Base-by-base conservation (phyloP, 2,113 vertebrate species). In the Atrichornis clamosus region DNA sequence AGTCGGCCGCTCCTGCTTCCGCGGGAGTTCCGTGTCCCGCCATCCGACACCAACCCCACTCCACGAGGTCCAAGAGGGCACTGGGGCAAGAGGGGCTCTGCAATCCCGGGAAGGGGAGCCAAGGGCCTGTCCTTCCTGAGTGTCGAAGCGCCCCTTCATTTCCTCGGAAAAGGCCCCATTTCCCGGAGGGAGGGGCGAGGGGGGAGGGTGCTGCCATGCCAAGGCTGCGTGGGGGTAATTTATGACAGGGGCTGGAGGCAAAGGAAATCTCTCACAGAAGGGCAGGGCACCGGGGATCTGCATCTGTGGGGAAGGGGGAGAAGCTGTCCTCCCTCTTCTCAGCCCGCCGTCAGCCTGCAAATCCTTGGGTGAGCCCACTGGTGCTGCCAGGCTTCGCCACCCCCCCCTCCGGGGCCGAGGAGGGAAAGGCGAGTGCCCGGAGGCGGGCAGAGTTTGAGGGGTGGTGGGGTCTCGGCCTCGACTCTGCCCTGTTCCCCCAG, bases 1-100 rank as follows among this genome's bases (percentile, higher is more conserved):
- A 67, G 35, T 69, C 4, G 2, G 22, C 13, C 0, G 0, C 46
- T 65, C 24, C 23, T 0, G 0, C 39, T 44, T 15, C 15, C 11
- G 18, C 41, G 13, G 11, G 19, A 35, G 50, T 24, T 64, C 41
- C 11, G 3, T 16, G 14, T 37, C n/a, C 47, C 1, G 0, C 23
- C 11, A 7, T 20, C 24, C 1, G 0, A 13, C 52, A 5, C 33
- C 13, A 52, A 1, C 13, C 19, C 1, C 11, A 5, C 35, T 42
- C 30, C 7, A 9, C 4, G 12, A 35, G 32, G 23, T 19, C n/a
- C 1, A 3, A 53, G 16, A 2, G n/a, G 47, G 12, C 32, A 1
- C 47, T 33, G 53, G 22, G 14, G 10, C 37, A 23, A 37, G 27
- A 35, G 32, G 19, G 4, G 8, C 20, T 62, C 3, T 3, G n/a